Conservation (phyloP, 92 coral and sea anemone species). For the Zoanthus sociatus region DNA sequence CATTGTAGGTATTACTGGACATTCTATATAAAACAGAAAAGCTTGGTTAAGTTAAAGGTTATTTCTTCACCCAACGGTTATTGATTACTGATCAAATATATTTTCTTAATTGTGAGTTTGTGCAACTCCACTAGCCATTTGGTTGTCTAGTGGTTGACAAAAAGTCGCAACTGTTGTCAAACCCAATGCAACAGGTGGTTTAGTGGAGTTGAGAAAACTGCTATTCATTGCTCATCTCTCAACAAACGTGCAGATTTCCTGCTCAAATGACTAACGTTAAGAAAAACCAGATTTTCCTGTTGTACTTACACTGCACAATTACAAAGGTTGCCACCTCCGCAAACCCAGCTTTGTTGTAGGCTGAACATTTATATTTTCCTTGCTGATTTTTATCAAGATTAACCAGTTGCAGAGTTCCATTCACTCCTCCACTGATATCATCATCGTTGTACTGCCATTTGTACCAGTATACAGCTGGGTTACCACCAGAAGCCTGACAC, state of each 20-base stretch:
- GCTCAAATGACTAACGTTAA: background rate
- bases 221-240: too few species aligned
- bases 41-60: too few species aligned
- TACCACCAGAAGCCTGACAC: background rate
- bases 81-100: too few species aligned
- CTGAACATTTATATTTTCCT: background rate
- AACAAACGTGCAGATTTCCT: background rate
- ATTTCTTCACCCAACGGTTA: too few species aligned
- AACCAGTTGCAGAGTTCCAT: constrained; percentile 1
- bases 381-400: background rate
- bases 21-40: too few species aligned
- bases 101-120: too few species aligned
- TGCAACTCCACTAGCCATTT: too few species aligned
- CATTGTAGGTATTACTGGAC: too few species aligned
- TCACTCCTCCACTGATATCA: background rate
- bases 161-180: too few species aligned
- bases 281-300: background rate
- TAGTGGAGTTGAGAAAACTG: too few species aligned
- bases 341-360: background rate
- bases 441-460: background rate
- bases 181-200: too few species aligned
- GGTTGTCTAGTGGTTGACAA: too few species aligned
- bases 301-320: background rate
- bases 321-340: background rate
- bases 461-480: background rate